A percentile compares a stretch with the other conserved stretches of the same genome.
Conservation (phyloP, 92 coral and sea anemone genomes). For the Bergia puertoricense region DNA sequence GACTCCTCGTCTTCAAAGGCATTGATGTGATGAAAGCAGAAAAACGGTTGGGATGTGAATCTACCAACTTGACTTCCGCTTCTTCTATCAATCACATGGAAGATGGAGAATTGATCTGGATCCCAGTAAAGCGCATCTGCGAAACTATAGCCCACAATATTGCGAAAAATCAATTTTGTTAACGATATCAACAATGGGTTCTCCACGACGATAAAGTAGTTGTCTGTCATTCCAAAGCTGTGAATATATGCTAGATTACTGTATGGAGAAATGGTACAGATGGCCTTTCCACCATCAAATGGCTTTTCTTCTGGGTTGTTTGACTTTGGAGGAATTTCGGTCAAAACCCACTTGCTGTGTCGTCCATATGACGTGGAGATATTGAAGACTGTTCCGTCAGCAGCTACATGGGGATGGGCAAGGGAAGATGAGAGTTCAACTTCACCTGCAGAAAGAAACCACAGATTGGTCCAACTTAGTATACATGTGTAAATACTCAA, state of each 20-base stretch:
- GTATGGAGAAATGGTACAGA: constrained; percentile 57
- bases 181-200: constrained; percentile 63
- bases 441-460: constrained; percentile 41
- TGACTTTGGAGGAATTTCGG: constrained; percentile 63
- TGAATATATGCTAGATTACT: constrained; percentile 65
- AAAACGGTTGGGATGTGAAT: constrained; percentile 66
- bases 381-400: constrained; percentile 75
- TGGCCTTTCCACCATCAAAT: constrained; percentile 67
- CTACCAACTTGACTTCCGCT: constrained; percentile 61
- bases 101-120: constrained; percentile 48
- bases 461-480: too few species aligned
- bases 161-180: constrained; percentile 47
- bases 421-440: constrained; percentile 39
- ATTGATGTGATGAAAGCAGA: constrained; percentile 76
- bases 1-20: constrained; percentile 65
- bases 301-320: constrained; percentile 50
- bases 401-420: constrained; percentile 84
- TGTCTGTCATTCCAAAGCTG: constrained; percentile 85
- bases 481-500: too few species aligned
- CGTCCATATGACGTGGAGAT: constrained; percentile 49
- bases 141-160: constrained; percentile 48
- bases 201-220: constrained; percentile 65
- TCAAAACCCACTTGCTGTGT: constrained; percentile 50
- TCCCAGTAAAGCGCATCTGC: constrained; percentile 69
- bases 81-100: constrained; percentile 68